Conservation (phyloP, 23 tunicate species). For the Oikopleura dioica region DNA sequence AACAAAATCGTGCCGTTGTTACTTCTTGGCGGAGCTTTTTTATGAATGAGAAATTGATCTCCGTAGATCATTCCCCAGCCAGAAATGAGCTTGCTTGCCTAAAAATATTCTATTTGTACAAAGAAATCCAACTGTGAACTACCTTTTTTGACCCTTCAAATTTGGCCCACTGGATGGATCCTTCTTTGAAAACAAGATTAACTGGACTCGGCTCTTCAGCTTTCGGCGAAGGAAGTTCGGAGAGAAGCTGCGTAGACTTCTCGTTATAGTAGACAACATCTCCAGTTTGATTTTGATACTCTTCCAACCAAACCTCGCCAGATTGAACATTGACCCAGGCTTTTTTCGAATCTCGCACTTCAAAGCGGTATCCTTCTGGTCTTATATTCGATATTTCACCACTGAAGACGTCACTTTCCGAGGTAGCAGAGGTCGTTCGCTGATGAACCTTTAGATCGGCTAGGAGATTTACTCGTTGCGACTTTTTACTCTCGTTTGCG, state of each 20-base stretch:
- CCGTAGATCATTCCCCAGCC: not conserved
- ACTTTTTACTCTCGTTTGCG: too few species aligned
- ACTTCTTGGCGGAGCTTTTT: not conserved
- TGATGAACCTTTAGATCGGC: too few species aligned
- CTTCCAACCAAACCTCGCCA: not conserved
- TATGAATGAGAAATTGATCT: not conserved
- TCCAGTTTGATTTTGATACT: not conserved
- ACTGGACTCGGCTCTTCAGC: not conserved
- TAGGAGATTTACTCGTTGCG: too few species aligned
- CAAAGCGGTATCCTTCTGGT: too few species aligned
- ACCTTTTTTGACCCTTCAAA: not conserved
- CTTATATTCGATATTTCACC: too few species aligned
- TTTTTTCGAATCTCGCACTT: too few species aligned
- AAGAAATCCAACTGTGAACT: too few species aligned
- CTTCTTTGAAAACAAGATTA: not conserved
- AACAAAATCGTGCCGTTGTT: not conserved
- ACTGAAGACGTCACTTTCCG: too few species aligned
- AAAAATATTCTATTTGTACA: too few species aligned
- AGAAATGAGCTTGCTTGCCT: not conserved
- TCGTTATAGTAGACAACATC: not conserved
- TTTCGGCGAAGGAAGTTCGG: not conserved
- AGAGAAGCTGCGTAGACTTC: not conserved
- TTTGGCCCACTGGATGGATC: not conserved
- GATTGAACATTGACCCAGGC: not conserved
- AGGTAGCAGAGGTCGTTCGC: too few species aligned